Evolutionary conservation across 2,797 vertebrate genomes (phyloP).

Genomic region (Enteromius thamalakanensis): DNA sequence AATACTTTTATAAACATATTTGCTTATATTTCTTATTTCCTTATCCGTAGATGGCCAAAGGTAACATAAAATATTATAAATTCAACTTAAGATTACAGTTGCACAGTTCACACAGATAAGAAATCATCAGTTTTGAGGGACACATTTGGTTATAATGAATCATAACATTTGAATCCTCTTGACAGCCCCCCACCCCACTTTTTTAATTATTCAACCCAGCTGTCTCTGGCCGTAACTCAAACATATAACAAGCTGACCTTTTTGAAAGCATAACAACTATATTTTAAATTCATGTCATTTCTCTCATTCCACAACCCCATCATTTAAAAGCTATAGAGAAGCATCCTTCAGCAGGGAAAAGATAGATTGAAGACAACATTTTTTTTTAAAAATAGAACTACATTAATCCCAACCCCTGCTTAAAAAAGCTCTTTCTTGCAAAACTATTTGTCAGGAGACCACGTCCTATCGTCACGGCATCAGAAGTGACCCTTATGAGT

Average conservation of each 20-base stretch:
- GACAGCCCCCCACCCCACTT: constrained; percentile 2
- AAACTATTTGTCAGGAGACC: constrained; percentile 1
- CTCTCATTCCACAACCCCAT: constrained; percentile 3
- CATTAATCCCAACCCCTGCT: neutral
- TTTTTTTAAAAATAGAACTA: neutral
- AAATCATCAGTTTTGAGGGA: neutral
- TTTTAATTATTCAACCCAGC: constrained; percentile 20
- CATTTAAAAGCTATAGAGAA: neutral
- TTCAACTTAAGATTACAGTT: too few species aligned
- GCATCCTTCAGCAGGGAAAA: neutral
- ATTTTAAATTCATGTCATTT: constrained; percentile 43
- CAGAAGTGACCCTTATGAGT: constrained; percentile 14
- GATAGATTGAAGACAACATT: neutral
- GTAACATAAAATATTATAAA: too few species aligned
- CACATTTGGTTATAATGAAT: constrained; percentile 8
- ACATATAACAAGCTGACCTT: constrained; percentile 45
- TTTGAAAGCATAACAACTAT: constrained; percentile 38
- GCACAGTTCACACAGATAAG: neutral
- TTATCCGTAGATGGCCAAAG: too few species aligned
- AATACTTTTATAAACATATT: too few species aligned
- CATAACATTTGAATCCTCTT: constrained; percentile 13
- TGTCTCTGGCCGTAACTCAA: constrained; percentile 24
- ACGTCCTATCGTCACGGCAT: neutral
- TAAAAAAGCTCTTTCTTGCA: neutral
- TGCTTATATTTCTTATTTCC: too few species aligned